Conservation (phyloP, 2,113 vertebrate species). For the Notechis scutatus region DNA sequence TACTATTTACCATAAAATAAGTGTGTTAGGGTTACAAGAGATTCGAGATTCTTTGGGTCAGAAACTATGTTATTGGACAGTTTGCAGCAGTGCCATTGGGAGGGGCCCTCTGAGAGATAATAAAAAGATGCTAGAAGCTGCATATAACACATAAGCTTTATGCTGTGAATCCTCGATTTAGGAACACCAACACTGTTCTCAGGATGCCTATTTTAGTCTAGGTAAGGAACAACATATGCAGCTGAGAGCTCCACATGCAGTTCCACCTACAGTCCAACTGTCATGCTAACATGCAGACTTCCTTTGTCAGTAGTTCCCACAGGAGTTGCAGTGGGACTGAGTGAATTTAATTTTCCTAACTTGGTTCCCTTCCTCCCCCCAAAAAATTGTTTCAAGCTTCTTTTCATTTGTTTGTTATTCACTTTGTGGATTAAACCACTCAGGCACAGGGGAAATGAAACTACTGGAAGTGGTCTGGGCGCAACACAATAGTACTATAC, state of each 20-base stretch:
- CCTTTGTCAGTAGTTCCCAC: background rate
- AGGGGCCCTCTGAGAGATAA: background rate
- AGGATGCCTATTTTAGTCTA: background rate
- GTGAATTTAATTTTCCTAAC: background rate
- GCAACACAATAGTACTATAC: background rate
- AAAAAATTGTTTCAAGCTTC: background rate
- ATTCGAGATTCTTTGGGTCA: background rate
- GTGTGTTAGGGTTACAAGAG: background rate
- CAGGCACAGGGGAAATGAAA: background rate
- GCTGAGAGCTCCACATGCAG: background rate
- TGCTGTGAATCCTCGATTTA: no score
- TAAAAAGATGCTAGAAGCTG: background rate
- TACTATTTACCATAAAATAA: background rate
- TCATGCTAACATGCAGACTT: background rate
- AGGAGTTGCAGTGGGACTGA: background rate
- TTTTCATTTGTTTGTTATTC: background rate
- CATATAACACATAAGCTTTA: background rate
- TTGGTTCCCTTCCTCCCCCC: fast-evolving
- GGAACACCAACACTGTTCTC: background rate
- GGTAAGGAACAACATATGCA: background rate
- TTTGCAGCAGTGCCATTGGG: background rate
- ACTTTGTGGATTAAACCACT: background rate
- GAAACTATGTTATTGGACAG: background rate
- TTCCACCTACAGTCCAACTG: background rate
- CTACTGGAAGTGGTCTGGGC: background rate